These are phyloP conservation scores for Phorcus lineatus DNA, from an alignment of 2,888 invertebrate genomes.

Conservation along the genomic window DNA sequence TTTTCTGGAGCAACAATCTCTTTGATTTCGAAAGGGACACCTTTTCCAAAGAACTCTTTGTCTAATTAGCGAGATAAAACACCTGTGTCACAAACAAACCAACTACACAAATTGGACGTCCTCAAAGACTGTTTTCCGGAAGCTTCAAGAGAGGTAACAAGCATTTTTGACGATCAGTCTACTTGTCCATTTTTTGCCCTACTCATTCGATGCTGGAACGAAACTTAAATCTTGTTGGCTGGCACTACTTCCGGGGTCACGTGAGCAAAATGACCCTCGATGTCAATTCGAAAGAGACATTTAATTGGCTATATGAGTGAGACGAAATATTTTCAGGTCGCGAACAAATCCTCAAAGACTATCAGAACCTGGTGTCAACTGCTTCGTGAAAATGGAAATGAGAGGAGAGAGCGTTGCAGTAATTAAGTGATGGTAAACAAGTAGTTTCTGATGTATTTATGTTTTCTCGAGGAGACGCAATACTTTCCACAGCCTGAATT, in stretches of 20 bases:
- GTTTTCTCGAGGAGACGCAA: too few relatives aligned
- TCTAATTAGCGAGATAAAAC: background rate
- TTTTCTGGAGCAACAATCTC: background rate
- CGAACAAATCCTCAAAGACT: too few relatives aligned
- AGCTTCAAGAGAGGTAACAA: background rate
- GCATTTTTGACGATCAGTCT: background rate
- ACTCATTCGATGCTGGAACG: background rate
- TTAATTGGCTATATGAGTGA: background rate
- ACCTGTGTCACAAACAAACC: slow-evolving; percentile 6
- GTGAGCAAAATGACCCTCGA: slow-evolving; percentile 16
- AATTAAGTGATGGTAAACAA: too few relatives aligned
- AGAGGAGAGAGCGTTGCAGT: too few relatives aligned
- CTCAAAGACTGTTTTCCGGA: background rate
- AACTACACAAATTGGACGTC: slow-evolving; percentile 9
- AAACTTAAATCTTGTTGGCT: slow-evolving; percentile 20
- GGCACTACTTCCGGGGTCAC: slow-evolving; percentile 11
- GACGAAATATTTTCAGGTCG: background rate
- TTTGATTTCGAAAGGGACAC: slow-evolving; percentile 3
- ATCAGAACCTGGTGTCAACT: too few relatives aligned
- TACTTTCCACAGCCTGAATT: too few relatives aligned
- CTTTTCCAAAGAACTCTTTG: background rate
- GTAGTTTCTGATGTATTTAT: too few relatives aligned
- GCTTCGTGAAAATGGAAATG: too few relatives aligned
- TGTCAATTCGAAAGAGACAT: slow-evolving; percentile 10
- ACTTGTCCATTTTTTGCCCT: slow-evolving; percentile 2